These are phyloP conservation scores for Hybognathus amarus DNA, from an alignment of 2,797 vertebrate species.

Conservation along the genomic window DNA sequence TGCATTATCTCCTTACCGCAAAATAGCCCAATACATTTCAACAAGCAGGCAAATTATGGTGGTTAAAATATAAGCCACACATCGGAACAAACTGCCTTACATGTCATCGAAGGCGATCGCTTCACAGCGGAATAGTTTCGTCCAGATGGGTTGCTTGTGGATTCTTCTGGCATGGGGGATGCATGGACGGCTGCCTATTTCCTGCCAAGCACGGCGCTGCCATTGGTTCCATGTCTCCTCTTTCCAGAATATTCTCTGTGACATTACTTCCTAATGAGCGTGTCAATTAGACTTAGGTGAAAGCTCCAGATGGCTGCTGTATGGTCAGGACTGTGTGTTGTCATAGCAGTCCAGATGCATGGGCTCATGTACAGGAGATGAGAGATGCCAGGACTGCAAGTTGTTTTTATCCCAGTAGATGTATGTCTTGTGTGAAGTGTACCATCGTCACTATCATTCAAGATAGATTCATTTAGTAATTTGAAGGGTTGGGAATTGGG, in stretches of 20 bases:
- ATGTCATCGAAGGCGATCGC: constrained; percentile 33
- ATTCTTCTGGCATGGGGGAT: constrained; percentile 35
- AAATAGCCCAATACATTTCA: constrained; percentile 34
- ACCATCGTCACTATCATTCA: constrained; percentile 19
- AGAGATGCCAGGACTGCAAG: constrained; percentile 27
- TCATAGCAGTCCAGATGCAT: constrained; percentile 55
- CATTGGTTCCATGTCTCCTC: constrained; percentile 24
- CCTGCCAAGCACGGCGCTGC: constrained; percentile 52
- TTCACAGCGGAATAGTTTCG: constrained; percentile 30
- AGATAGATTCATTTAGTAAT: constrained; percentile 12
- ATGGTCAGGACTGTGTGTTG: constrained; percentile 46
- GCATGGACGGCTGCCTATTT: constrained; percentile 39
- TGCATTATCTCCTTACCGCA: constrained; percentile 32
- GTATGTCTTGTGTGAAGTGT: constrained; percentile 11
- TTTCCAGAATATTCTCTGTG: constrained; percentile 57
- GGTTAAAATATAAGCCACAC: constrained; percentile 34
- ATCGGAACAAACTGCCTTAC: constrained; percentile 2
- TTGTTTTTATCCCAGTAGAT: constrained; percentile 21
- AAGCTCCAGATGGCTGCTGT: constrained; percentile 60
- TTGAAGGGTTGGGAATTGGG: background rate
- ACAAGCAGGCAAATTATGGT: constrained; percentile 13
- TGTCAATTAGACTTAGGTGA: constrained; percentile 54
- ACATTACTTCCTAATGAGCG: constrained; percentile 60
- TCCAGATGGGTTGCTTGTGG: constrained; percentile 59
- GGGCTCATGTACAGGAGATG: constrained; percentile 32